Evolutionary conservation across 1,140 invertebrate genomes (phyloP).

Genomic region (Caenorhabditis inopinata): DNA sequence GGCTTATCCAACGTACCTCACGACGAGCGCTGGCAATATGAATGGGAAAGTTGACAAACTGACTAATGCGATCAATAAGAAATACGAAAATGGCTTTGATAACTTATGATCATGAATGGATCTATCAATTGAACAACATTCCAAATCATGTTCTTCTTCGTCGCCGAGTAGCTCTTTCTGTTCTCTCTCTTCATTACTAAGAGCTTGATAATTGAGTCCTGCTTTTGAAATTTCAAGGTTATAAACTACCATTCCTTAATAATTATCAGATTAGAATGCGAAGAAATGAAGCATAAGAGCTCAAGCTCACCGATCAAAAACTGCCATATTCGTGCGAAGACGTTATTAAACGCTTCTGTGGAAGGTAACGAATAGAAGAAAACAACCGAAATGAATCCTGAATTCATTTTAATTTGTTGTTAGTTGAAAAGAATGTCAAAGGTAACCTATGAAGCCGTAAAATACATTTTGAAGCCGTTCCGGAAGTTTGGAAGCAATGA

Average conservation of each 20-base stretch:
- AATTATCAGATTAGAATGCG: too few relatives aligned
- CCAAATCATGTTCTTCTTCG: not conserved
- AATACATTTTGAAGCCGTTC: not conserved
- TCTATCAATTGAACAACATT: not conserved
- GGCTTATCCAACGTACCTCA: not conserved
- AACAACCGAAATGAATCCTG: not conserved
- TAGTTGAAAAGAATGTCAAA: too few relatives aligned
- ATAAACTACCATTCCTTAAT: not conserved
- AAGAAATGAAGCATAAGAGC: too few relatives aligned
- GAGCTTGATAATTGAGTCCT: not conserved
- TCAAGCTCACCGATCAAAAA: not conserved
- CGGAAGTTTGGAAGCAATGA: not conserved
- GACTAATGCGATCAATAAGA: not conserved
- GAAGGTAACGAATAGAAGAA: not conserved
- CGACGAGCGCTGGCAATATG: not conserved
- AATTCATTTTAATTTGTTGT: not conserved
- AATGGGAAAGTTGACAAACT: not conserved
- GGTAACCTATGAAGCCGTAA: not conserved
- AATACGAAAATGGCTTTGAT: not conserved
- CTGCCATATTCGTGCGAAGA: constrained; percentile 1
- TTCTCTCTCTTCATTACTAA: not conserved
- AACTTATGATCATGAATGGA: not conserved
- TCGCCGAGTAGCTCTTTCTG: not conserved
- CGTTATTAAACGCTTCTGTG: not conserved
- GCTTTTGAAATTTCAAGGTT: not conserved